These are phyloP conservation scores for Guaruba guarouba DNA, from an alignment of 2,113 vertebrate species.

Conservation along the genomic window DNA sequence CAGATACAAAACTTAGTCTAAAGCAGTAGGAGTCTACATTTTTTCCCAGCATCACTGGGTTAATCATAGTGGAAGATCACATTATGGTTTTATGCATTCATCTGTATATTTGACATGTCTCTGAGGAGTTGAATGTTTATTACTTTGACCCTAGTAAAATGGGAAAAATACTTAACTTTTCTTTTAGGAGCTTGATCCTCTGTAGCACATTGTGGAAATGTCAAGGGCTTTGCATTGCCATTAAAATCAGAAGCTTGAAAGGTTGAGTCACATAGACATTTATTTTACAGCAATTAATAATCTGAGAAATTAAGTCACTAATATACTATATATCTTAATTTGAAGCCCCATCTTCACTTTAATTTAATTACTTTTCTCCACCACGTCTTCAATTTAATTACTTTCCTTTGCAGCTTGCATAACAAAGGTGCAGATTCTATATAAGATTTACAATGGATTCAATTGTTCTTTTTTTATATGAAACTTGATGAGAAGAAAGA, in stretches of 20 bases:
- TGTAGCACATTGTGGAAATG: conserved; percentile 7
- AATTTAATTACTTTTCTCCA: conserved; percentile 26
- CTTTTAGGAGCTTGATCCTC: not conserved
- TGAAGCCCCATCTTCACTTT: not conserved
- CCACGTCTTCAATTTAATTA: not conserved
- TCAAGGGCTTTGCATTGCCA: conserved; percentile 46
- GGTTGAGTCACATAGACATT: conserved; percentile 27
- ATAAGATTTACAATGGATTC: not conserved
- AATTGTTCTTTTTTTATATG: not conserved
- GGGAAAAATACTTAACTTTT: not conserved
- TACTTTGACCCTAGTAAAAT: conserved; percentile 19
- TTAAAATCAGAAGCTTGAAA: conserved; percentile 45
- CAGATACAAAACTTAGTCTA: not conserved
- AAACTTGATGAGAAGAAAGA: conserved; percentile 14
- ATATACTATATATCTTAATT: conserved; percentile 34
- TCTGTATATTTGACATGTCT: not conserved
- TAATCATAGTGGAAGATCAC: not conserved
- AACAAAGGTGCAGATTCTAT: not conserved
- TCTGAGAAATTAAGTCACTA: conserved; percentile 36
- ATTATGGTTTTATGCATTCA: not conserved
- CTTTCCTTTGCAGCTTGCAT: not conserved
- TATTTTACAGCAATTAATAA: conserved; percentile 59
- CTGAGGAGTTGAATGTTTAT: not conserved
- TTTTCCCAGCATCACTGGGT: not conserved
- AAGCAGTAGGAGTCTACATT: not conserved